These are phyloP conservation scores for Strigamia maritima DNA, from an alignment of 2,888 invertebrate genomes.

Conservation along the genomic window DNA sequence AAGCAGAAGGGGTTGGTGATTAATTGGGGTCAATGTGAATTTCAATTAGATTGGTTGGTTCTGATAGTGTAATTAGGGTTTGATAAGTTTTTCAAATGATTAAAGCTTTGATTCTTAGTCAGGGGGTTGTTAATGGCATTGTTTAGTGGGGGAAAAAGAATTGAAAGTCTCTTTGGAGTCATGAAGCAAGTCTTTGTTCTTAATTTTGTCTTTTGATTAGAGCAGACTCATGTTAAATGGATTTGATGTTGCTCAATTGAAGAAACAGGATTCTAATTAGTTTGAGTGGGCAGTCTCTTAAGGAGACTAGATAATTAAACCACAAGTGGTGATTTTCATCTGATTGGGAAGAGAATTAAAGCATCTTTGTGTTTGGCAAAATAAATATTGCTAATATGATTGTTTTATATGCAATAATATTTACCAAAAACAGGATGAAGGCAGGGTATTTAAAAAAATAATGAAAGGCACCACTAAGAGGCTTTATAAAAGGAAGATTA, in stretches of 20 bases:
- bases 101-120: no score
- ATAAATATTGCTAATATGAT: background rate
- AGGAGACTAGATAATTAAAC: slow-evolving; percentile 8
- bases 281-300: slow-evolving; percentile 14
- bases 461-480: no score
- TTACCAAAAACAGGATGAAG: background rate
- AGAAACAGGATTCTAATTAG: slow-evolving; percentile 26
- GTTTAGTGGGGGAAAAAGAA: background rate
- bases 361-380: background rate
- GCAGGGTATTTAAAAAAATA: background rate
- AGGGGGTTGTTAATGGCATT: background rate
- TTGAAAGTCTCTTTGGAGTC: background rate
- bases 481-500: no score
- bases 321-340: slow-evolving; percentile 9
- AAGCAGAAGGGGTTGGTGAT: background rate
- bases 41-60: background rate
- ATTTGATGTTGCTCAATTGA: slow-evolving; percentile 24
- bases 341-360: background rate
- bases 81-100: background rate
- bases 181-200: background rate
- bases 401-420: background rate
- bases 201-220: slow-evolving; percentile 29
- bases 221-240: background rate
- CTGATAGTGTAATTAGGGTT: background rate
- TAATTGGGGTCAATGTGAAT: background rate